Evolutionary conservation across 2,888 invertebrate genomes (phyloP), one percentile per base, ranked within the genome.

Genomic region (Anodontia alba): DNA sequence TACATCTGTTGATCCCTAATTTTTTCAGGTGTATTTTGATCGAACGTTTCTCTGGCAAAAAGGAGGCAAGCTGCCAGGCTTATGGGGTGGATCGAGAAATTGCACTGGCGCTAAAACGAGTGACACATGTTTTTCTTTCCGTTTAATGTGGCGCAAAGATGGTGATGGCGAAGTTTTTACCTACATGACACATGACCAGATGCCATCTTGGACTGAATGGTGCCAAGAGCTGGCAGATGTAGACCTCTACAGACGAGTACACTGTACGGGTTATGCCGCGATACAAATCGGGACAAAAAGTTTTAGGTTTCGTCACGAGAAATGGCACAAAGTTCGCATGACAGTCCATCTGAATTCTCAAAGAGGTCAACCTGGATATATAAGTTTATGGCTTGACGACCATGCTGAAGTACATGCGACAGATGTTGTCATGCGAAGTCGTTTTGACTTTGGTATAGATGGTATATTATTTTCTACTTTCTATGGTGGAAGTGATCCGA

Each of bases 141-240:
- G 91, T 8, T 81, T 90, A 23, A 91, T 92, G 91, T 92, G 90
- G 90, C 80, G 91, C 0, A 33, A 75, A 8, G 46, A 87, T 20
- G 91, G 91, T 3, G 89, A 89, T 42, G 90, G 90, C 0, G 91
- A 91, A 73, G 88, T 90, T 10, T 91, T 91, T 67, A 81, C 87
- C 20, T 92, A 92, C 73, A 86, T 90, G 23, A 86, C 89, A 3
- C 82, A 87, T 43, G 67, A 71, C 23, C 86, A 86, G 62, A 36
- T 76, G 5, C 71, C 74, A 0, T 69, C 72, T 15, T 85, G 33
- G 43, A 23, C 17, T 0, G 0, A 46, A 43, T 66, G 66, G 42
- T 72, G 72, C n/a, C n/a, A 51, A 0, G 15, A 51, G 17, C 20
- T 36, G 17, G 36, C 29, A 1, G 31, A n/a, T 5, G 49, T 42